Base-by-base conservation (phyloP, 2,797 vertebrate species). In the Macroramphosus scolopax region DNA sequence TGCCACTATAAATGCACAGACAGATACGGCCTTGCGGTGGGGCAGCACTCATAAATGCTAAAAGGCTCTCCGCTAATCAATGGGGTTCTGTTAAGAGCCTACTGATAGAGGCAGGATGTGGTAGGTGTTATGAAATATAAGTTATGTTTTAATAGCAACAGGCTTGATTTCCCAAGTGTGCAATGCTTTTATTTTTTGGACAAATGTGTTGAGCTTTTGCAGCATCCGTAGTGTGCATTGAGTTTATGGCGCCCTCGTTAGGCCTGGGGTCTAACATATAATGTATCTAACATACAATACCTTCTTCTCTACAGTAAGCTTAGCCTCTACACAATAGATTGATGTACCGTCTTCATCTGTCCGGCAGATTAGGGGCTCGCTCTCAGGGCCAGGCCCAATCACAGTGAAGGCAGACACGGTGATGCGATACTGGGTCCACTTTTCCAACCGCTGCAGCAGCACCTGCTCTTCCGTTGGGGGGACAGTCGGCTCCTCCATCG, bases 351-450 rank as follows among this genome's bases (percentile, higher is more conserved):
- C 96, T 77, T 99, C 97, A 5, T 98, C 96, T 0, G 97, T 99
- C 73, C 95, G 92, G 88, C 95, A 85, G 78, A 90, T 42, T 49
- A 97, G 81, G 15, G 94, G 91, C 82, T 91, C 90, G 76, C 94
- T 97, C 88, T 95, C 93, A 1, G 97, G 96, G 68, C 97, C 95
- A 1, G 90, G 82, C 52, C 97, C 97, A 63, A 94, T 82, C 78
- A 83, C 86, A 45, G 95, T 98, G 77, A 89, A 89, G 47, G 97
- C 96, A 18, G 93, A 91, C 41, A 96, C 86, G 1, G 91, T 92
- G 87, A 99, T 81, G 50, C 77, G 90, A 78, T 98, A 98, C 77
- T 92, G 88, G 12, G 95, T 98, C 97, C 97, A 99, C 87, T 99
- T 99, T 82, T 97, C 94, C 90, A 98, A 72, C 17, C 90, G 78